A percentile compares a stretch with the other conserved stretches of the same genome.
Evolutionary conservation across 2,113 vertebrate species (phyloP).

Genomic region (Dasyurus viverrinus): DNA sequence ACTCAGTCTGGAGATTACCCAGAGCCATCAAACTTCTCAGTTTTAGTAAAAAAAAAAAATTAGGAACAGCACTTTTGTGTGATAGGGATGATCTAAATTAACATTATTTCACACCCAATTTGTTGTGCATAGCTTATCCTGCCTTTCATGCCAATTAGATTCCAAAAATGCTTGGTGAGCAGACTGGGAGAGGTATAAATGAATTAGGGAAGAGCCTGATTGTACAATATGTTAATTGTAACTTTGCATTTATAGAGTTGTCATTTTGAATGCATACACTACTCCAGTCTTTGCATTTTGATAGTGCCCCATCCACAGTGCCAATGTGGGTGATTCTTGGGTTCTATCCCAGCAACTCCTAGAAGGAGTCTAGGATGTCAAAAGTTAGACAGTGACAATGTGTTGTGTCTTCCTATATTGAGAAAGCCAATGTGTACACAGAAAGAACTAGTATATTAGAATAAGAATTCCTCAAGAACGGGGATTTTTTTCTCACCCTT

Average conservation of each 20-base stretch:
- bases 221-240: conserved; percentile 59
- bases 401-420: neutral
- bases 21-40: conserved; percentile 51
- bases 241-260: conserved; percentile 41
- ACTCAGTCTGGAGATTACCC: neutral
- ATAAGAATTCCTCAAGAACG: neutral
- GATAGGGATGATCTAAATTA: conserved; percentile 80
- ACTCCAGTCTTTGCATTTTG: conserved; percentile 55
- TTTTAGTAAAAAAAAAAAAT: conserved; percentile 71
- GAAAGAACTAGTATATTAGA: neutral
- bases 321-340: neutral
- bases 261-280: conserved; percentile 1
- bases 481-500: neutral
- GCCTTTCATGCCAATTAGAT: conserved; percentile 79
- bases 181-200: conserved; percentile 72
- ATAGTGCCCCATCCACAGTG: neutral
- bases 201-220: conserved; percentile 71
- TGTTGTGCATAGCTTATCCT: conserved; percentile 79
- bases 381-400: neutral
- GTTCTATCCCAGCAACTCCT: neutral
- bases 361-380: neutral
- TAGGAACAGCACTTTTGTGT: conserved; percentile 72
- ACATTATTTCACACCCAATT: conserved; percentile 83
- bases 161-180: conserved; percentile 77
- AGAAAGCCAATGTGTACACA: neutral